phyloP scores from a whole-genome alignment of 2,113 vertebrate species.

The Excalfactoria chinensis region DNA sequence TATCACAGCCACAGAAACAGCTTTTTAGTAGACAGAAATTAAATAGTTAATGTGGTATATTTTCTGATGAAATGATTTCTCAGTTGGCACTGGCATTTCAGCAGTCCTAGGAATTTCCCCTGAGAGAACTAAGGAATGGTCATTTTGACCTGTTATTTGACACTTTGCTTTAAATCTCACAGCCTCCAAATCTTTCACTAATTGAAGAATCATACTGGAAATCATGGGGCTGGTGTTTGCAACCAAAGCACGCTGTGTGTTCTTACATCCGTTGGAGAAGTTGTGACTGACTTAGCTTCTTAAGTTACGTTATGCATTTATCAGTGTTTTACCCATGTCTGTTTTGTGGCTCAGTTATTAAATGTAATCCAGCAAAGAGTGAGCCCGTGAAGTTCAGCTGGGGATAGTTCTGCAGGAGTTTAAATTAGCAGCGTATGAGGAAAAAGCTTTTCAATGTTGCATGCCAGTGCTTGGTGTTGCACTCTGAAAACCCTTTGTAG shows the following conservation, averaged over 20 bases:
- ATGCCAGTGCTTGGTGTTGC: not conserved
- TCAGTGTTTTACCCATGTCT: not conserved
- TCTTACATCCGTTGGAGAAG: not conserved
- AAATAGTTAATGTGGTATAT: not conserved
- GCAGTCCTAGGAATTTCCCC: not conserved
- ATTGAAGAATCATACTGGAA: not conserved
- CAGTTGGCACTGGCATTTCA: not conserved
- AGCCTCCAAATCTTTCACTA: not conserved
- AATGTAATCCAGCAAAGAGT: not conserved
- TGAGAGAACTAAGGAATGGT: not conserved
- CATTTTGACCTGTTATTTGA: not conserved
- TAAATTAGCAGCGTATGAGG: not conserved
- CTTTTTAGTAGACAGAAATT: not conserved
- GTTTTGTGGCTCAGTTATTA: not conserved
- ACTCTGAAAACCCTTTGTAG: not conserved
- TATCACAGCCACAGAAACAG: not conserved
- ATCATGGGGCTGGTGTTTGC: not conserved
- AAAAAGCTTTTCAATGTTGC: not conserved
- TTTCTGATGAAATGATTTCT: not conserved
- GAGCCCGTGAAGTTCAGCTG: not conserved
- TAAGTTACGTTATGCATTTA: not conserved
- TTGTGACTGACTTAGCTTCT: not conserved
- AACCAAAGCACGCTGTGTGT: rapidly evolving
- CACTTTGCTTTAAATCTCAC: not conserved
- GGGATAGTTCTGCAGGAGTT: not conserved